A percentile compares a stretch with the other conserved stretches of the same genome.
Conservation (phyloP, 2,888 invertebrate species). For the Hololepta plana region DNA sequence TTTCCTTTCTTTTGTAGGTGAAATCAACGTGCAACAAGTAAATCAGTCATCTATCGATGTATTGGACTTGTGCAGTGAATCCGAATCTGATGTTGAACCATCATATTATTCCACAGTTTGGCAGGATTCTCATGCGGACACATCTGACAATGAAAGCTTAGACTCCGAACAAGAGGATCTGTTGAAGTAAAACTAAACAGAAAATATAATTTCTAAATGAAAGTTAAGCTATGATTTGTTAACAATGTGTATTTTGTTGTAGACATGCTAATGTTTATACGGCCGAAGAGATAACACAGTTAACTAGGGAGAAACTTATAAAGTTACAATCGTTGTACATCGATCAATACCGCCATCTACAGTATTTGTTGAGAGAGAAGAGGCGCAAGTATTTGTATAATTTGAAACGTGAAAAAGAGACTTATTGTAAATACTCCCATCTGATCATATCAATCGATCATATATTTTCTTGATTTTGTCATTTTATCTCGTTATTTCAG, state of each 20-base stretch:
- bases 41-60: slow-evolving; percentile 36
- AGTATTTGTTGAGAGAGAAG: slow-evolving; percentile 50
- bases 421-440: slow-evolving; percentile 30
- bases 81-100: slow-evolving; percentile 54
- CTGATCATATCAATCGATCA: slow-evolving; percentile 6
- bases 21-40: slow-evolving; percentile 32
- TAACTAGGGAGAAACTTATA: slow-evolving; percentile 56
- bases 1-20: slow-evolving; percentile 23
- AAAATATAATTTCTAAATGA: slow-evolving; percentile 2
- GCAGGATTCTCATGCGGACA: slow-evolving; percentile 43
- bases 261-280: slow-evolving; percentile 82
- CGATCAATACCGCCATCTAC: slow-evolving; percentile 61
- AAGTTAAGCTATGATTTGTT: no score
- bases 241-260: slow-evolving; percentile 20
- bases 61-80: slow-evolving; percentile 53
- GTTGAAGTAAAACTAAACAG: slow-evolving; percentile 38
- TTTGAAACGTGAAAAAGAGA: slow-evolving; percentile 62
- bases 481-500: slow-evolving; percentile 26
- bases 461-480: no score
- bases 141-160: slow-evolving; percentile 60
- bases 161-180: slow-evolving; percentile 61
- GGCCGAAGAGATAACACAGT: slow-evolving; percentile 67
- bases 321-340: slow-evolving; percentile 66
- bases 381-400: slow-evolving; percentile 54
- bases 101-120: slow-evolving; percentile 42